Percentiles rank a stretch among this genome's conserved stretches.
phyloP scores from a whole-genome alignment of 35 echinoderm and acorn worm genomes.

The Ophiothrix spiculata region DNA sequence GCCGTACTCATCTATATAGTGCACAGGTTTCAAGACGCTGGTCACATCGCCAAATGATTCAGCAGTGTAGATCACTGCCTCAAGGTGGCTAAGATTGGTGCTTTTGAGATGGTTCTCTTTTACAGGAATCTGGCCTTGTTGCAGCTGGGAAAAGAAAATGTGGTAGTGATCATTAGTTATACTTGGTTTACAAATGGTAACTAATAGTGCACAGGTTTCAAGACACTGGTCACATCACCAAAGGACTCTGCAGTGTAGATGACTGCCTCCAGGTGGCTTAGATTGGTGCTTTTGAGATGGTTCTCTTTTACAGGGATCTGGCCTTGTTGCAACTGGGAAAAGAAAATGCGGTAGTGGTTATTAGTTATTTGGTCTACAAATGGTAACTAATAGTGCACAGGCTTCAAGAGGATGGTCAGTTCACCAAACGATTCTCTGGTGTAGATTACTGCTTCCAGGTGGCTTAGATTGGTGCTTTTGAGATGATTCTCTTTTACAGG shows the following conservation, averaged over 20 bases:
- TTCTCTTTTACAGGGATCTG: conserved; percentile 65
- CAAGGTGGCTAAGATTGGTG: conserved; percentile 84
- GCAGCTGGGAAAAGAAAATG: conserved; percentile 40
- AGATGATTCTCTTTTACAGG: conserved; percentile 66
- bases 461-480: conserved; percentile 79
- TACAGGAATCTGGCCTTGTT: conserved; percentile 34
- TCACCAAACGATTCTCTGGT: conserved; percentile 58
- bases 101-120: conserved; percentile 84
- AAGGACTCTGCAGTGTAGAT: conserved; percentile 67
- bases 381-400: too few relatives aligned
- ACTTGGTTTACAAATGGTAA: too few relatives aligned
- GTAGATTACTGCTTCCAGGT: conserved; percentile 71
- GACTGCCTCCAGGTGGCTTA: conserved; percentile 85
- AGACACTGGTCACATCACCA: conserved; percentile 59
- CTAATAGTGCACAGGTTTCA: conserved; percentile 65
- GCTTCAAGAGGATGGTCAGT: conserved; percentile 47
- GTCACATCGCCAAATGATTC: conserved; percentile 73
- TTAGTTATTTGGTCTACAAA: too few relatives aligned
- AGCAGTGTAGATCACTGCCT: conserved; percentile 66
- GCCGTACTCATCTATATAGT: conserved; percentile 46
- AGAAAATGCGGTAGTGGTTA: too few relatives aligned
- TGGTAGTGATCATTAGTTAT: too few relatives aligned
- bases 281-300: conserved; percentile 80
- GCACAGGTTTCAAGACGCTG: conserved; percentile 55
- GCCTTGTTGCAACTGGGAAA: conserved; percentile 45